Conservation (phyloP, 1,140 invertebrate species). For the Idris sp. region DNA sequence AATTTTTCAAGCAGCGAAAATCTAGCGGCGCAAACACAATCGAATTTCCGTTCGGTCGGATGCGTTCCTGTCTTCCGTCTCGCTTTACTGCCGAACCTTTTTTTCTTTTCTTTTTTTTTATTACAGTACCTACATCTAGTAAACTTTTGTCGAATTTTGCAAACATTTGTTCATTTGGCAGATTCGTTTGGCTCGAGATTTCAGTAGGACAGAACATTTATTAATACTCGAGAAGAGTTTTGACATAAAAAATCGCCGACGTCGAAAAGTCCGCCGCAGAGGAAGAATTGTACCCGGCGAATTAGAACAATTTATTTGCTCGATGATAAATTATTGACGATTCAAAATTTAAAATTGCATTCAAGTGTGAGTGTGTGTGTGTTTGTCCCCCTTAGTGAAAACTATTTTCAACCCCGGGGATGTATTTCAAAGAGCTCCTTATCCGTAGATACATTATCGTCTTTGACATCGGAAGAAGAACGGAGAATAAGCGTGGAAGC, state of each 20-base stretch:
- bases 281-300: not conserved
- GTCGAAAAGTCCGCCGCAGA: slow-evolving; percentile 4
- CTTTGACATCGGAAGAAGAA: slow-evolving; percentile 59
- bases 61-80: slow-evolving; percentile 41
- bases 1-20: slow-evolving; percentile 56
- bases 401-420: slow-evolving; percentile 36
- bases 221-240: slow-evolving; percentile 9
- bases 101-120: no score
- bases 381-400: slow-evolving; percentile 23
- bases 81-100: slow-evolving; percentile 23
- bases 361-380: no score
- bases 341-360: slow-evolving; percentile 34
- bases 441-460: slow-evolving; percentile 60
- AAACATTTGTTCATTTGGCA: slow-evolving; percentile 29
- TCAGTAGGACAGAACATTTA: slow-evolving; percentile 8
- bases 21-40: slow-evolving; percentile 59
- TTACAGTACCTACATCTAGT: slow-evolving; percentile 29
- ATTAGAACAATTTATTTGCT: slow-evolving; percentile 18
- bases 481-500: slow-evolving; percentile 56
- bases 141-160: slow-evolving; percentile 31
- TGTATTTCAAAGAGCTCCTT: slow-evolving; percentile 52
- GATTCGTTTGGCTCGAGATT: slow-evolving; percentile 13
- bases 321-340: slow-evolving; percentile 20
- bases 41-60: slow-evolving; percentile 52
- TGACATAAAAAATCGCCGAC: slow-evolving; percentile 1